Conservation (phyloP, 1,140 invertebrate genomes). For the Hormaphis cornu region DNA sequence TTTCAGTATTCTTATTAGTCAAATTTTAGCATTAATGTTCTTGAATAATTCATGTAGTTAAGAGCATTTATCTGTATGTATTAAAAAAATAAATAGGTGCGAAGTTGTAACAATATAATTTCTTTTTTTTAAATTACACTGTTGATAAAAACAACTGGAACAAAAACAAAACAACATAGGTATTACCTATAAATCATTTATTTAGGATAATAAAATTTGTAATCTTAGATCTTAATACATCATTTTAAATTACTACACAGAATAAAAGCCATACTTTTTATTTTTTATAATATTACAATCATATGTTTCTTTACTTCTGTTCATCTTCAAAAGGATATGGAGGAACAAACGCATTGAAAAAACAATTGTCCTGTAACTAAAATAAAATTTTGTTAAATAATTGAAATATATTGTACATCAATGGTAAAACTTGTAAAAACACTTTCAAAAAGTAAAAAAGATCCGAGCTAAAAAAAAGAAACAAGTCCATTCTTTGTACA, state of each 20-base stretch:
- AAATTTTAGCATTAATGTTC: too few species aligned
- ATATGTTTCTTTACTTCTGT: neutral
- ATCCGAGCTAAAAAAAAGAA: neutral
- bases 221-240: neutral
- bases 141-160: too few species aligned
- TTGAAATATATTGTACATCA: conserved; percentile 48
- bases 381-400: neutral
- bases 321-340: conserved; percentile 20
- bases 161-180: neutral
- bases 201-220: neutral
- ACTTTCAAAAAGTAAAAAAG: neutral
- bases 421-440: conserved; percentile 43
- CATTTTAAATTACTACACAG: neutral
- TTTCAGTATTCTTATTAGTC: too few species aligned
- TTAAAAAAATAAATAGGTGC: too few species aligned
- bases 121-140: too few species aligned
- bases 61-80: too few species aligned
- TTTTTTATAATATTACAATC: neutral
- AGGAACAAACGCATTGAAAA: conserved; percentile 16
- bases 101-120: too few species aligned
- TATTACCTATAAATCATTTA: neutral
- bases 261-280: neutral
- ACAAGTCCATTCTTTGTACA: neutral
- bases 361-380: conserved; percentile 13
- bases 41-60: too few species aligned